A percentile compares a stretch with the other conserved stretches of the same genome.
These are phyloP conservation scores for Neodiprion fabricii DNA, from an alignment of 1,140 invertebrate genomes.

Conservation along the genomic window DNA sequence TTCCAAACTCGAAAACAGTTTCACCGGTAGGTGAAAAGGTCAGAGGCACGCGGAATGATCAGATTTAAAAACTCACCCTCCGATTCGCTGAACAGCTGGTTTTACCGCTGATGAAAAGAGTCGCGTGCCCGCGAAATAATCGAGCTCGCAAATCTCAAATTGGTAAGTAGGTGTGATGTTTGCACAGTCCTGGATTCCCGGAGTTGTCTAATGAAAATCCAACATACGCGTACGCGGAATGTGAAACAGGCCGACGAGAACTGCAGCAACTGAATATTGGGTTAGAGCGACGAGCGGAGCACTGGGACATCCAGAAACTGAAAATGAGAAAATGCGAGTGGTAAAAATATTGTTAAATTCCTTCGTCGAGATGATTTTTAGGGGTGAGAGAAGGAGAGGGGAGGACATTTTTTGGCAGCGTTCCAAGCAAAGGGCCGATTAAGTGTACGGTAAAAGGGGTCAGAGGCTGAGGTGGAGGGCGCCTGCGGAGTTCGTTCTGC, in stretches of 20 bases:
- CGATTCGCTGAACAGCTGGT: too few relatives aligned
- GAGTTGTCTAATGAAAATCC: background rate
- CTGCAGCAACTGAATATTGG: background rate
- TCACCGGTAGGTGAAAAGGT: too few relatives aligned
- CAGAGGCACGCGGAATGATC: too few relatives aligned
- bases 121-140: too few relatives aligned
- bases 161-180: background rate
- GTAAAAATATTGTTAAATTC: conserved; percentile 5
- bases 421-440: background rate
- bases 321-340: background rate
- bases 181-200: background rate
- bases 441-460: background rate
- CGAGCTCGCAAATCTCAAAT: too few relatives aligned
- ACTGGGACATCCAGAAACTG: background rate
- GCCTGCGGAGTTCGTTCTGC: background rate
- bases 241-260: background rate
- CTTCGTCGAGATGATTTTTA: background rate
- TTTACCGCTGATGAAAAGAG: too few relatives aligned
- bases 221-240: background rate
- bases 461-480: background rate
- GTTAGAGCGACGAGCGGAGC: background rate
- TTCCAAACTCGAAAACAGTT: too few relatives aligned
- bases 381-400: background rate
- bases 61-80: too few relatives aligned
- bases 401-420: background rate